Evolutionary conservation across 2,113 vertebrate genomes (phyloP), one percentile per base, ranked within the genome.

Genomic region (Osmerus mordax): DNA sequence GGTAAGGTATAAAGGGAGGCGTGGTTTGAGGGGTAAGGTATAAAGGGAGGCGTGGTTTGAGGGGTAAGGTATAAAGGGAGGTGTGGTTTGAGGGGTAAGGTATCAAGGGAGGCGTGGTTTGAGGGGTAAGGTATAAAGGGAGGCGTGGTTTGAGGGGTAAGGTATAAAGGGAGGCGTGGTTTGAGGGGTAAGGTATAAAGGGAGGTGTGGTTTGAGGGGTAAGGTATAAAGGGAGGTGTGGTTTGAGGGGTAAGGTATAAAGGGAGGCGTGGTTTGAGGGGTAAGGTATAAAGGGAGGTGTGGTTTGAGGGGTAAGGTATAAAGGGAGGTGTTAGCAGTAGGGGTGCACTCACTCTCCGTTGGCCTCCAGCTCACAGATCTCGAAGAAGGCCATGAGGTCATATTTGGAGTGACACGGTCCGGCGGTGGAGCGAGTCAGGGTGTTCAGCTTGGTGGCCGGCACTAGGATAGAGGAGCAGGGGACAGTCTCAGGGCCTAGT

Each of bases 301-400:
- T 1, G 23, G 23, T 23, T 23, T 23, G 23, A 23, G 23, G 23
- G 15, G 55, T 56, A 15, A 56, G 0, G n/a, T 56, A 56, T 18
- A 11, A 19, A 60, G 11, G 18, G 21, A 25, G 58, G 7, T 74
- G 47, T 8, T 8, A 66, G 15, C 55, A 60, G 29, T 62, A 7
- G 25, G 55, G 16, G n/a, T 52, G 11, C 32, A 96, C 97, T 95
- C 79, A 99, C 97, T 99, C 97, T 87, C 97, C 97, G 0, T 97
- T 98, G 76, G 97, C 95, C 77, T 99, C 97, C 87, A 99, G 95
- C 85, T 99, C 97, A 19, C 97, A 98, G 91, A 99, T 97, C 91
- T 99, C 97, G 25, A 99, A 99, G 93, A 96, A 98, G 47, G 95
- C 94, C 93, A 99, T 97, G 77, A 99, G 90, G 89, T 99, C 96